Percentiles rank a stretch among this genome's conserved stretches.
These are phyloP conservation scores for Stratiomys singularior DNA, from an alignment of 2,888 invertebrate genomes.

Conservation along the genomic window DNA sequence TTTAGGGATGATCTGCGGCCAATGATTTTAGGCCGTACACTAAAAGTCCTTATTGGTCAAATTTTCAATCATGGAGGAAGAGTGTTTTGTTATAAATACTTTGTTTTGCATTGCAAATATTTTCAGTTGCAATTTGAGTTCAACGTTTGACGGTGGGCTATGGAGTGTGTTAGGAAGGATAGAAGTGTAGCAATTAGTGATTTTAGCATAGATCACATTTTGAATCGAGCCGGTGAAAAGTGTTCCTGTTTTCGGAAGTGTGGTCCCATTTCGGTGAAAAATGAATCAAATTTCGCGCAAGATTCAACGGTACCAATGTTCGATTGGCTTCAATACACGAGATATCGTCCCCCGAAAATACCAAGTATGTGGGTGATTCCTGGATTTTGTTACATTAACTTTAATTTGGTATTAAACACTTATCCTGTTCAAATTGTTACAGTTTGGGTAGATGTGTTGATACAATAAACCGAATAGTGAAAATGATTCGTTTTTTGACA, in stretches of 20 bases:
- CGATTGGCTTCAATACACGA: slow-evolving; percentile 76
- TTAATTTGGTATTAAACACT: no score
- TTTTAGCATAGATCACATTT: slow-evolving; percentile 72
- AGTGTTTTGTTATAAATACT: slow-evolving; percentile 32
- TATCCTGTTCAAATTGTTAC: no score
- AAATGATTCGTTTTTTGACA: no score
- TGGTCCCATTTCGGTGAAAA: background rate
- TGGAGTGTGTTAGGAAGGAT: slow-evolving; percentile 51
- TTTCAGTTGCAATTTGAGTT: slow-evolving; percentile 53
- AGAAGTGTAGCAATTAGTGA: slow-evolving; percentile 60
- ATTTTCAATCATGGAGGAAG: background rate
- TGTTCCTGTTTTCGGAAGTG: slow-evolving; percentile 50
- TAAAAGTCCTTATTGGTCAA: slow-evolving; percentile 34
- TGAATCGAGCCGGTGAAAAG: slow-evolving; percentile 68
- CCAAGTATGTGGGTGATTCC: slow-evolving; percentile 67
- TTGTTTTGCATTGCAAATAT: background rate
- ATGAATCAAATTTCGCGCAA: background rate
- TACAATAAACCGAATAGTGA: no score
- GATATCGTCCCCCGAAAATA: slow-evolving; percentile 77
- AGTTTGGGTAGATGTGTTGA: background rate
- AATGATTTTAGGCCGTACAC: slow-evolving; percentile 27
- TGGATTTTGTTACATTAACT: no score
- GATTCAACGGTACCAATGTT: slow-evolving; percentile 58
- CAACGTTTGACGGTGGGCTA: slow-evolving; percentile 28
- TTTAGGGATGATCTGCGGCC: slow-evolving; percentile 51